Base-by-base conservation (phyloP, 2,888 invertebrate species). In the Belgica antarctica region DNA sequence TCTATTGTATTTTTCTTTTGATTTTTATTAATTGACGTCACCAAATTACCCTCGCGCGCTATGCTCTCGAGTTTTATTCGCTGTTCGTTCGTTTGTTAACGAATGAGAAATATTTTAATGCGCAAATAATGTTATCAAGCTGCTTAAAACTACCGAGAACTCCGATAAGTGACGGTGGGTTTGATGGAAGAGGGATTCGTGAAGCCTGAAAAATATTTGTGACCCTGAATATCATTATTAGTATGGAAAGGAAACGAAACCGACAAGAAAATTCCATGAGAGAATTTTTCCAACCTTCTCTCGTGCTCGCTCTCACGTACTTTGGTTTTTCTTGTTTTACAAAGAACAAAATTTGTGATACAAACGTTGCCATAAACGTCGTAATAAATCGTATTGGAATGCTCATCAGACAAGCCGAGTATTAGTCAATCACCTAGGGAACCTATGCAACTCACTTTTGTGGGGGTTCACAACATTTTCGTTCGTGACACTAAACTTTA, bases 1-100 rank as follows among this genome's bases (percentile, higher is more conserved):
- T 7, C 12, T 34, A 34, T 34, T 34, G 34, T 8, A 12, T 12
- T 34, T 34, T 7, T 12, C 34, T 34, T 34, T 34, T 12, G 7
- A 34, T 41, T 19, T 41, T 34, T 17, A 41, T 63, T 63, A 63
- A 63, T 63, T 63, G 63, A 63, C 63, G 63, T 63, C 63, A 63
- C 25, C 41, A 62, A 34, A 62, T 62, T 62, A 62, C 63, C 36
- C 63, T 63, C 41, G 41, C 41, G 12, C 41, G 10, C 41, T 41
- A 41, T 41, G 12, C 41, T 41, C 41, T 41, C 41, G n/a, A n/a
- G n/a, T n/a, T n/a, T n/a, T n/a, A n/a, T n/a, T n/a, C n/a, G 41
- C 41, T 10, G 41, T 41, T 41, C 41, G 31, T 31, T 31, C 31
- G 10, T 31, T 5, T 15, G 41, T 2, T 41, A 41, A 41, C n/a